phyloP scores from a whole-genome alignment of 2,888 invertebrate genomes.

The Ecdyonurus torrentis region DNA sequence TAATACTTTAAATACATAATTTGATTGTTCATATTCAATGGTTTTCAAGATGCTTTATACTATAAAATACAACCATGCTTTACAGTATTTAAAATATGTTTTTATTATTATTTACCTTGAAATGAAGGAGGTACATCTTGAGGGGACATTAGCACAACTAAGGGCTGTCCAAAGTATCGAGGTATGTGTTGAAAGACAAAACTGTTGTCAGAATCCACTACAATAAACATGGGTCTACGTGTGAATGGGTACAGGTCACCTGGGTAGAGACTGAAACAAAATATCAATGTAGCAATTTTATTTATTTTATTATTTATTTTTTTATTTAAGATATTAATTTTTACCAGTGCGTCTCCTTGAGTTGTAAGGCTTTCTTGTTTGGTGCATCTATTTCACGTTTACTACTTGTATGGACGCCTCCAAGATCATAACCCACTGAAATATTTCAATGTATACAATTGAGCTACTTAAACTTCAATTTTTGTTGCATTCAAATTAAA shows the following conservation, averaged over 20 bases:
- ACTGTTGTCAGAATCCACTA: constrained; percentile 92
- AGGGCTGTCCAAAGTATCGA: constrained; percentile 79
- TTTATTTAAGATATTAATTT: too few relatives aligned
- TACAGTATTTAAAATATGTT: not conserved
- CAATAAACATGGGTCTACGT: constrained; percentile 78
- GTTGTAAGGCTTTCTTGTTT: constrained; percentile 22
- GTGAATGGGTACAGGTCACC: constrained; percentile 89
- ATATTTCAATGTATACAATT: too few relatives aligned
- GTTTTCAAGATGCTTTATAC: not conserved
- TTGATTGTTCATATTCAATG: too few relatives aligned
- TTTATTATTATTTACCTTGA: constrained; percentile 51
- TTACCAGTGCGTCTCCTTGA: constrained; percentile 36
- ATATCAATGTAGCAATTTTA: too few relatives aligned
- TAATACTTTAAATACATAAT: too few relatives aligned
- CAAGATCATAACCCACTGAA: constrained; percentile 82
- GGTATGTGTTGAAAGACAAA: constrained; percentile 84
- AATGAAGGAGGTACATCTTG: constrained; percentile 73
- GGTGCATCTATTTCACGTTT: constrained; percentile 55
- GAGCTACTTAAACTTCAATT: too few relatives aligned
- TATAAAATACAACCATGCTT: not conserved
- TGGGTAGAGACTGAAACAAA: constrained; percentile 52
- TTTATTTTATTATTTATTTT: too few relatives aligned
- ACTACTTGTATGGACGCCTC: constrained; percentile 78
- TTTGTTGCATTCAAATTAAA: not conserved
- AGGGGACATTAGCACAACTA: constrained; percentile 86